Evolutionary conservation across 2,113 vertebrate genomes (phyloP).

Genomic region (Procavia capensis): DNA sequence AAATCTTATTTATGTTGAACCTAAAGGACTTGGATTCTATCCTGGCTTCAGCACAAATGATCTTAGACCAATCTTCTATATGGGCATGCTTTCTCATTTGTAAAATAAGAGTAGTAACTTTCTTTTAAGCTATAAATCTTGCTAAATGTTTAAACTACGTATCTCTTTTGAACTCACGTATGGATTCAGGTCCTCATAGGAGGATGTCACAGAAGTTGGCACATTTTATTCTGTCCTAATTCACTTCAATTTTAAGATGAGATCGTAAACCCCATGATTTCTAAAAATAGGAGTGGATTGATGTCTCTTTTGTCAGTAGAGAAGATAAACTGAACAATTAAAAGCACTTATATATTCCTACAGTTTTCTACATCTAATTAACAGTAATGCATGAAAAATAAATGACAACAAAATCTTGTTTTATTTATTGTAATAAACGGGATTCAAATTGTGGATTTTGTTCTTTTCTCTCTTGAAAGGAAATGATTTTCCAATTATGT

Average conservation of each 20-base stretch:
- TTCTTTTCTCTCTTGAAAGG: constrained; percentile 9
- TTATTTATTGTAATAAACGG: background rate
- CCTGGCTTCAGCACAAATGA: background rate
- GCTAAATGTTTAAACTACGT: background rate
- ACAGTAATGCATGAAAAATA: background rate
- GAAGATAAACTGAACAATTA: background rate
- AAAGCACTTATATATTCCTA: background rate
- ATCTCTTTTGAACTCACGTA: too few relatives aligned
- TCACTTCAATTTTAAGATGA: background rate
- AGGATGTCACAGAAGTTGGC: background rate
- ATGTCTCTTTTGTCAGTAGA: background rate
- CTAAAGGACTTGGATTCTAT: background rate
- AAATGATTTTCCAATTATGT: background rate
- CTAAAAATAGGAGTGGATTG: background rate
- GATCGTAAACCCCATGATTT: background rate
- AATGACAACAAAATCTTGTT: background rate
- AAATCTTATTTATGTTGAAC: background rate
- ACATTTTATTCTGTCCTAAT: background rate
- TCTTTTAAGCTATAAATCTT: background rate
- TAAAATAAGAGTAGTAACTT: background rate
- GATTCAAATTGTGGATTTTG: background rate
- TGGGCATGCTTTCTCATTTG: background rate
- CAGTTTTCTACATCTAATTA: background rate
- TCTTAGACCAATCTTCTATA: background rate
- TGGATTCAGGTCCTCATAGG: background rate